Evolutionary conservation across 2,113 vertebrate genomes (phyloP).

Genomic region (Sinocyclocheilus anophthalmus): DNA sequence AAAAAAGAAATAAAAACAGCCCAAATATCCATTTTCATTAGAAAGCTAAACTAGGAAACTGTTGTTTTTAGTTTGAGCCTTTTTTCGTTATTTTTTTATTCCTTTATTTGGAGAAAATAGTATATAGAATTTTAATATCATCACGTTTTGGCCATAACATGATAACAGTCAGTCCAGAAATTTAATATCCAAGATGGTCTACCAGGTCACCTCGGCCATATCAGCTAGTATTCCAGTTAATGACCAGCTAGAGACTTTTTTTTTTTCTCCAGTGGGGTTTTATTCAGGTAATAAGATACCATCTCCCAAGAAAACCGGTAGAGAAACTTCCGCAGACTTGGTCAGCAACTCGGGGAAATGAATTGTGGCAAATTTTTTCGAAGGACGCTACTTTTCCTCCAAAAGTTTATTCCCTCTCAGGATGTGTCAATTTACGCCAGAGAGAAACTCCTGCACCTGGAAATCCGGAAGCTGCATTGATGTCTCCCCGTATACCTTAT

Average conservation of each 20-base stretch:
- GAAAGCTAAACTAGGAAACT: neutral
- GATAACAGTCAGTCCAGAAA: no score
- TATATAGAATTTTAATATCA: neutral
- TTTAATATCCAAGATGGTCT: neutral
- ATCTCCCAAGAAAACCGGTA: neutral
- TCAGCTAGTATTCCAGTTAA: neutral
- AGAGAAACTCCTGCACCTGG: slow-evolving; percentile 49
- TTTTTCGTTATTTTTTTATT: neutral
- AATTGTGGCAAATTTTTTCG: neutral
- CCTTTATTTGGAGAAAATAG: neutral
- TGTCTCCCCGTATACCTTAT: slow-evolving; percentile 58
- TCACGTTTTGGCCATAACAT: no score
- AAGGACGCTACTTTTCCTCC: slow-evolving; percentile 5
- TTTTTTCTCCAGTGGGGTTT: neutral
- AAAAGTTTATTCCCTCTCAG: slow-evolving; percentile 39
- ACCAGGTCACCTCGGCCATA: neutral
- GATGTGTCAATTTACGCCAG: slow-evolving; percentile 41
- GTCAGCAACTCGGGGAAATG: slow-evolving; percentile 35
- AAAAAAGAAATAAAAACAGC: no score
- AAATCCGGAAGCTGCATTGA: slow-evolving; percentile 50
- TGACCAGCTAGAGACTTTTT: slow-evolving; percentile 14
- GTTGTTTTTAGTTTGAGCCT: neutral
- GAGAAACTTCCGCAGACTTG: slow-evolving; percentile 36
- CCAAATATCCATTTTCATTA: no score
- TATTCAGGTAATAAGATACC: neutral